Base-by-base conservation (phyloP, 2,888 invertebrate species). In the Ligdia adustata region DNA sequence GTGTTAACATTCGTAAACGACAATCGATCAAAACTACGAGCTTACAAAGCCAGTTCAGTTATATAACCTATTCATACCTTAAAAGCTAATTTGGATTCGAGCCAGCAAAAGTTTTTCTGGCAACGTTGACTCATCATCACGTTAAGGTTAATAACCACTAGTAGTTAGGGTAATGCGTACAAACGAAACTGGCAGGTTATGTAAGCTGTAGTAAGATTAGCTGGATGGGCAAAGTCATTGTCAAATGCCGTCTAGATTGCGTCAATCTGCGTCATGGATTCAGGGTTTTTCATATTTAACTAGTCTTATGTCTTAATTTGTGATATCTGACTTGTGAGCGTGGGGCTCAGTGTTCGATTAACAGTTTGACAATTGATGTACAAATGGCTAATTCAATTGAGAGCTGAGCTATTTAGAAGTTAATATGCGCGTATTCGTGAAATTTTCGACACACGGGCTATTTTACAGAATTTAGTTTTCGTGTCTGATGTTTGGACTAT, bases 71-170 rank as follows among this genome's bases (percentile, higher is more conserved):
- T 11, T 12, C 6, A 18, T 20, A 28, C 37, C 20, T 38, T 38
- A 33, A 41, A 48, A 38, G 33, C 38, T 20, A 28, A 38, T 38
- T 48, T 48, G 48, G 48, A 37, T 16, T 7, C n/a, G 9, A 6
- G 48, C 48, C 48, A 48, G 38, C 15, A 4, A 14, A 11, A 24
- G 40, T 35, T 32, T 37, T 41, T 35, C 35, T 37, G 42, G 37
- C 37, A 38, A 16, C 29, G 15, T 27, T 48, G 37, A 48, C 15
- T 38, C 37, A 28, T 31, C 24, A 15, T 15, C 27, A 13, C n/a
- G n/a, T n/a, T 9, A 6, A 28, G 13, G 31, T 35, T 26, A 26
- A 32, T 43, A 28, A 27, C 20, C 28, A 20, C n/a, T n/a, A 28
- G 9, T 47, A 7, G 22, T 22, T 22, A 4, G n/a, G 22, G 22